phyloP scores from a whole-genome alignment of 2,888 invertebrate species.

The Anorthoa munda region DNA sequence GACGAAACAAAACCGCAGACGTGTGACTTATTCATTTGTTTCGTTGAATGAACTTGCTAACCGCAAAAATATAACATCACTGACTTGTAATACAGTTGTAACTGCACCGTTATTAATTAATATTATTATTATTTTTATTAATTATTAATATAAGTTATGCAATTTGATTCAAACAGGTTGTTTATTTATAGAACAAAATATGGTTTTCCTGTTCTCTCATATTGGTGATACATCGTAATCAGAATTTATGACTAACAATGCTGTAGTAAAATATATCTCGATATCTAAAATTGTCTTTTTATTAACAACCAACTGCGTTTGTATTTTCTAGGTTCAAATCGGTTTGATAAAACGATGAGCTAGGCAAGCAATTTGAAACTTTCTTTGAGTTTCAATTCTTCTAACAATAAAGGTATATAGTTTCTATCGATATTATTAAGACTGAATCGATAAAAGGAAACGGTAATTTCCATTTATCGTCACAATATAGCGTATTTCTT shows the following conservation, averaged over 20 bases:
- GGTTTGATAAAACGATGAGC: no score
- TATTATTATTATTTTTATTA: neutral
- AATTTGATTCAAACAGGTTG: constrained; percentile 9
- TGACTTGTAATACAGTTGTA: neutral
- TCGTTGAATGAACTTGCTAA: constrained; percentile 33
- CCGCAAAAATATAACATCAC: constrained; percentile 35
- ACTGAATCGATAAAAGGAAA: no score
- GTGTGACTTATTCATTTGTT: constrained; percentile 6
- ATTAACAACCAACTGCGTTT: no score
- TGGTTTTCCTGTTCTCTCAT: neutral
- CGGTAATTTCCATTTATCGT: neutral
- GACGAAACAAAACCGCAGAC: constrained; percentile 35
- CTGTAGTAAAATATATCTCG: neutral
- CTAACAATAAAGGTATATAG: no score
- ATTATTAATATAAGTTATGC: constrained; percentile 19
- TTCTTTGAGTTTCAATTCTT: no score
- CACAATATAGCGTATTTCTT: neutral
- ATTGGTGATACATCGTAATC: neutral
- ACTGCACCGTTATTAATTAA: constrained; percentile 11
- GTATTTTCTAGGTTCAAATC: no score
- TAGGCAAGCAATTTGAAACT: no score
- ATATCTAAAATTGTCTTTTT: neutral
- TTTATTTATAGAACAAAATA: constrained; percentile 22
- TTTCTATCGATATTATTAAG: no score
- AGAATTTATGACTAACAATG: neutral